phyloP scores from a whole-genome alignment of 2,113 vertebrate genomes.

The Pelodiscus sinensis region DNA sequence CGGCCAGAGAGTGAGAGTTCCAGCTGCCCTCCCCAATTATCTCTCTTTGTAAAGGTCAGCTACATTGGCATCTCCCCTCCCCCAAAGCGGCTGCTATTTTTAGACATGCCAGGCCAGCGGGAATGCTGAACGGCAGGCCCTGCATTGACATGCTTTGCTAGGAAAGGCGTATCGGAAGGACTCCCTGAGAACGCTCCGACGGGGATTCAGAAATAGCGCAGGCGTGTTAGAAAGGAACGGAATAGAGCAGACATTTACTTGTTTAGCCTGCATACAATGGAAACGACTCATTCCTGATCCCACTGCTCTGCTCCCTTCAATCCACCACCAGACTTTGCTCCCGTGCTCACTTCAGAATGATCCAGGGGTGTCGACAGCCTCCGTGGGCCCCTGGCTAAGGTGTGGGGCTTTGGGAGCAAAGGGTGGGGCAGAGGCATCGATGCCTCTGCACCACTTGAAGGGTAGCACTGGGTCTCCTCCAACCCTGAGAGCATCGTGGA shows the following conservation, averaged over 20 bases:
- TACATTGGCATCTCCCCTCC: background rate
- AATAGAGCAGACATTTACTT: rapidly evolving
- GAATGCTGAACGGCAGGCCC: background rate
- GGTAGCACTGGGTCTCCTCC: too few species aligned
- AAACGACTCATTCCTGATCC: too few species aligned
- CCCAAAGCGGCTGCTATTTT: rapidly evolving
- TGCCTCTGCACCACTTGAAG: too few species aligned
- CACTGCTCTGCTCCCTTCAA: rapidly evolving
- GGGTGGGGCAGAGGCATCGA: too few species aligned
- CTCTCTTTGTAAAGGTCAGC: background rate
- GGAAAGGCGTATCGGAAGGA: background rate
- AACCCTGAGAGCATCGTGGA: too few species aligned
- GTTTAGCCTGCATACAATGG: rapidly evolving
- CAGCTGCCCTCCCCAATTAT: background rate
- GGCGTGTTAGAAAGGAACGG: background rate
- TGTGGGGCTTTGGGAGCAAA: too few species aligned
- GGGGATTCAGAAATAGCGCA: background rate
- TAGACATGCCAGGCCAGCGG: background rate
- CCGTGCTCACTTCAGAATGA: background rate
- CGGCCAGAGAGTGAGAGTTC: background rate
- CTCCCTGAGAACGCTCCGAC: rapidly evolving
- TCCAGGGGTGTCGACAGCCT: too few species aligned
- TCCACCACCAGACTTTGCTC: background rate
- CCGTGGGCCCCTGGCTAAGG: too few species aligned
- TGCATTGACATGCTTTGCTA: rapidly evolving